Percentiles rank a stretch among this genome's conserved stretches.
Evolutionary conservation across 2,888 invertebrate genomes (phyloP).

Genomic region (Bugula neritina): DNA sequence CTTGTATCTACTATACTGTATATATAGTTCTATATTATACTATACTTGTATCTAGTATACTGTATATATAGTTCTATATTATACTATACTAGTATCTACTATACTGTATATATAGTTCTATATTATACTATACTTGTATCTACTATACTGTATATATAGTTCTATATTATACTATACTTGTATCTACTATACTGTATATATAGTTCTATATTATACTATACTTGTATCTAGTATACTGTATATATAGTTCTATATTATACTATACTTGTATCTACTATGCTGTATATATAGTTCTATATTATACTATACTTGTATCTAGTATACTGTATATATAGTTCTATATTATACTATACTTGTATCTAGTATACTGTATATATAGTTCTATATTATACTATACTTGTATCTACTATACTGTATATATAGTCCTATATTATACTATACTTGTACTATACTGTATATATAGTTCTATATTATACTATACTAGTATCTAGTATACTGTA

Average conservation of each 20-base stretch:
- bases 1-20: not conserved
- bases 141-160: not conserved
- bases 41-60: not conserved
- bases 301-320: not conserved
- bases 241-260: not conserved
- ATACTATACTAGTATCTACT: not conserved
- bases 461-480: not conserved
- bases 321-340: not conserved
- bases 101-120: not conserved
- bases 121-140: not conserved
- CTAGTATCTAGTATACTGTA: not conserved
- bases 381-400: not conserved
- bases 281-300: not conserved
- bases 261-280: not conserved
- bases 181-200: not conserved
- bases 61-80: not conserved
- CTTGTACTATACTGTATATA: not conserved
- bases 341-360: not conserved
- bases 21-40: not conserved
- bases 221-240: not conserved
- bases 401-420: not conserved
- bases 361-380: not conserved
- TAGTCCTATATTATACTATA: not conserved
- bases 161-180: not conserved
- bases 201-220: not conserved